Base-by-base conservation (phyloP, 2,797 vertebrate genomes). In the Loriculus beryllinus region DNA sequence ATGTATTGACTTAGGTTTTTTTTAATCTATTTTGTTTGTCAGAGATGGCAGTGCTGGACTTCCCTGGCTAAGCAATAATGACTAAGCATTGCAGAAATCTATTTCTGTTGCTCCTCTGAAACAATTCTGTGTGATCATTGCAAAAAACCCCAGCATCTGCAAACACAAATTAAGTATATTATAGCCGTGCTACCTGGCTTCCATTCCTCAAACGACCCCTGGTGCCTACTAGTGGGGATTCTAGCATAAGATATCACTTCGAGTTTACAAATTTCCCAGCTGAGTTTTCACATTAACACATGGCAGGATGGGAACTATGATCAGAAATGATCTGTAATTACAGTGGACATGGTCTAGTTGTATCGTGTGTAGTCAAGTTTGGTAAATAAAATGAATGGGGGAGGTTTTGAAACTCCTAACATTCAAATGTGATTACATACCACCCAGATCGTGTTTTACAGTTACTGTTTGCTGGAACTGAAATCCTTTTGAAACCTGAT, bases 1-100 rank as follows among this genome's bases (percentile, higher is more conserved):
- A 83, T 87, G 54, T 93, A 96, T 84, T 92, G 71, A 91, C 68
- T 87, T 74, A 48, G 71, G 45, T 60, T 62, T 86, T 90, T 92
- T 92, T 92, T 76, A 82, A 88, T 94, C 70, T 84, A 10, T 78
- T 90, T 18, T 75, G 1, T 88, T 79, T 82, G 78, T 86, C 1
- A 5, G 60, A 52, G 19, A 49, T 62, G 39, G 26, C 49, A 76
- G 43, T 70, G 52, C 91, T 79, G 69, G 70, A 37, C 78, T 79
- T 92, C 54, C 22, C 54, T 63, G 74, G 39, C 39, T 82, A 15
- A 86, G 56, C 63, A 84, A 29, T 88, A 92, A 72, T 28, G 59
- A 92, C 54, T 42, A 7, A 79, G 7, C 47, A 22, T 48, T 67
- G 51, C 35, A 59, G 49, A 84, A 84, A 84, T 37, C 54, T 14